A percentile compares a stretch with the other conserved stretches of the same genome.
Conservation (phyloP, 1,140 invertebrate species). For the Euwallacea fornicatus region DNA sequence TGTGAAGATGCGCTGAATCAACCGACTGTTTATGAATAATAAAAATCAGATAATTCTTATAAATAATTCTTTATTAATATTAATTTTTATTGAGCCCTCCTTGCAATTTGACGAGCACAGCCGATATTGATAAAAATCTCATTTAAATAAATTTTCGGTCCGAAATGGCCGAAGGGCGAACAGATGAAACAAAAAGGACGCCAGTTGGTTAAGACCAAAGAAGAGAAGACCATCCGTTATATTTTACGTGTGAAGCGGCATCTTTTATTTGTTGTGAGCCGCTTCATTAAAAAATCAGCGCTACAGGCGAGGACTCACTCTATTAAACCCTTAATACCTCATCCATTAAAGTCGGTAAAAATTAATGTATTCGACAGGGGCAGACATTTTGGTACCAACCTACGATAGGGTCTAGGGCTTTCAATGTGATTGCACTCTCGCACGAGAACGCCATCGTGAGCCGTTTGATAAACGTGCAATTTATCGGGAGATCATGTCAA, state of each 20-base stretch:
- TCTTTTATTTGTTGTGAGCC: conserved; percentile 26
- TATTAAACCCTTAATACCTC: conserved; percentile 27
- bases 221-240: conserved; percentile 16
- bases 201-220: conserved; percentile 21
- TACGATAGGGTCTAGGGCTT: neutral
- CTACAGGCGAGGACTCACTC: conserved; percentile 24
- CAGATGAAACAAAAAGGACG: conserved; percentile 29
- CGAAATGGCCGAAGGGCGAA: conserved; percentile 19
- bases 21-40: too few species aligned
- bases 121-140: conserved; percentile 25
- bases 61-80: too few species aligned
- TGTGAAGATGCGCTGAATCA: too few species aligned
- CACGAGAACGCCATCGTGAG: too few species aligned
- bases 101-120: neutral
- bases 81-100: too few species aligned
- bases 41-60: too few species aligned
- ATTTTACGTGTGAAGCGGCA: conserved; percentile 19
- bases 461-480: too few species aligned
- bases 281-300: conserved; percentile 33
- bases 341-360: conserved; percentile 24
- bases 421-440: too few species aligned
- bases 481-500: too few species aligned
- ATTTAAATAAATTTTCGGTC: conserved; percentile 27
- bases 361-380: conserved; percentile 26
- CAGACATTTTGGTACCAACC: conserved; percentile 28